Conservation (phyloP, 2,113 vertebrate species). For the Sylvietta virens region DNA sequence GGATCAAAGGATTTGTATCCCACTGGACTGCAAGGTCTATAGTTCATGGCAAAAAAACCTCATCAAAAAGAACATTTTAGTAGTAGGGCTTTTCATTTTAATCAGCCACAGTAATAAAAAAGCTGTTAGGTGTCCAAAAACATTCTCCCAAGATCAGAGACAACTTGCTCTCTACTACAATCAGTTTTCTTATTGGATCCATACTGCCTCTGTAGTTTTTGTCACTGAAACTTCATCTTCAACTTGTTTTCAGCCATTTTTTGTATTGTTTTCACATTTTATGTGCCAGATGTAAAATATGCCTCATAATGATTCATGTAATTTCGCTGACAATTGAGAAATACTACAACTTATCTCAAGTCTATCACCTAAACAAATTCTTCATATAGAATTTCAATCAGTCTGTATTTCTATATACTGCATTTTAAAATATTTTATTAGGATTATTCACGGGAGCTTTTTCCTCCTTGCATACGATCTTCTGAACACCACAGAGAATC, state of each 20-base stretch:
- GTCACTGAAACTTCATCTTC: slow-evolving; percentile 61
- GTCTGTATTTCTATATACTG: neutral
- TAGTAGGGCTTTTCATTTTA: slow-evolving; percentile 79
- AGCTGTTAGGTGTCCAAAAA: slow-evolving; percentile 81
- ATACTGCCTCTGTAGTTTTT: slow-evolving; percentile 64
- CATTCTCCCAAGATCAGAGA: slow-evolving; percentile 79
- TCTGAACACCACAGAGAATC: neutral
- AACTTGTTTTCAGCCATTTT: slow-evolving; percentile 50
- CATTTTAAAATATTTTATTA: neutral
- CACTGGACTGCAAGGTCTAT: slow-evolving; percentile 74
- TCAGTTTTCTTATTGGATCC: slow-evolving; percentile 75
- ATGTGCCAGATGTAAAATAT: neutral
- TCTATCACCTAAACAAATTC: neutral
- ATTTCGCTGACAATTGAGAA: neutral
- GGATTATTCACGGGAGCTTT: neutral
- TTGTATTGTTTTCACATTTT: slow-evolving; percentile 37
- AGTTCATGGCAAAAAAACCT: slow-evolving; percentile 80
- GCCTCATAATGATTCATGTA: neutral
- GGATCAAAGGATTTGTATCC: slow-evolving; percentile 79
- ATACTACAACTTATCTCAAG: neutral
- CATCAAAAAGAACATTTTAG: slow-evolving; percentile 81
- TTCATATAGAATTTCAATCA: neutral
- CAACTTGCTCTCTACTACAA: slow-evolving; percentile 57
- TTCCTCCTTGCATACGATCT: neutral
- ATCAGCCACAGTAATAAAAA: slow-evolving; percentile 80